These are phyloP conservation scores for Nephrocerus scutellatus DNA, from an alignment of 2,888 invertebrate species.

Conservation along the genomic window DNA sequence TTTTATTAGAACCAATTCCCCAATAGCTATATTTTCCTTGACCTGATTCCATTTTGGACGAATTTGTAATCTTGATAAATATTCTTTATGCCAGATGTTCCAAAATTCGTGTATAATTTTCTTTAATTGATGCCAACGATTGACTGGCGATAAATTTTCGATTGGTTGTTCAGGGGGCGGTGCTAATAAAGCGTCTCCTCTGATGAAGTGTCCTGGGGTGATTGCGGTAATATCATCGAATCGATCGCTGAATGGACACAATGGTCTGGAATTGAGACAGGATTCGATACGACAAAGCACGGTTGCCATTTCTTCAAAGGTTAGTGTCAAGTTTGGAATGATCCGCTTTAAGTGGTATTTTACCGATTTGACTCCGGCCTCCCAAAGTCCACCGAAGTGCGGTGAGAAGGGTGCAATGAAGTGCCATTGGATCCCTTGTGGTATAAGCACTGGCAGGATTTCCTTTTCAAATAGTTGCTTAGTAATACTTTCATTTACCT, in stretches of 20 bases:
- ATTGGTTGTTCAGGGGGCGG: conserved; percentile 14
- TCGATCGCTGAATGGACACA: conserved; percentile 22
- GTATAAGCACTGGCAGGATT: too few relatives aligned
- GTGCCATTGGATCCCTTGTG: too few relatives aligned
- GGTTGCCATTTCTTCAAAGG: conserved; percentile 29
- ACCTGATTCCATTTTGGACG: conserved; percentile 11
- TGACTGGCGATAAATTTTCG: not conserved
- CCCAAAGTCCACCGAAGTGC: conserved; percentile 35
- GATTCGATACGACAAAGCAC: conserved; percentile 28
- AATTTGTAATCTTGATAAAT: conserved; percentile 4
- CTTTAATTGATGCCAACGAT: conserved; percentile 4
- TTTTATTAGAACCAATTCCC: conserved; percentile 3
- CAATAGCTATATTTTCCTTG: not conserved
- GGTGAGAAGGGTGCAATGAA: too few relatives aligned
- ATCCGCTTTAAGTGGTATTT: conserved; percentile 30
- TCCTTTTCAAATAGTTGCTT: too few relatives aligned
- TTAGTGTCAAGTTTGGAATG: conserved; percentile 23
- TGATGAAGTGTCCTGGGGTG: conserved; percentile 19
- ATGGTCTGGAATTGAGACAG: conserved; percentile 29
- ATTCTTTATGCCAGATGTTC: conserved; percentile 4
- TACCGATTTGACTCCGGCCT: conserved; percentile 30
- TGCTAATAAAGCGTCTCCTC: conserved; percentile 6
- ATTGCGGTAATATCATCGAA: conserved; percentile 12
- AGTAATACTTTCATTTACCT: too few relatives aligned
- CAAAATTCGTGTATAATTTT: conserved; percentile 2